Base-by-base conservation (phyloP, 2,797 vertebrate genomes). In the Labeo calbasu region DNA sequence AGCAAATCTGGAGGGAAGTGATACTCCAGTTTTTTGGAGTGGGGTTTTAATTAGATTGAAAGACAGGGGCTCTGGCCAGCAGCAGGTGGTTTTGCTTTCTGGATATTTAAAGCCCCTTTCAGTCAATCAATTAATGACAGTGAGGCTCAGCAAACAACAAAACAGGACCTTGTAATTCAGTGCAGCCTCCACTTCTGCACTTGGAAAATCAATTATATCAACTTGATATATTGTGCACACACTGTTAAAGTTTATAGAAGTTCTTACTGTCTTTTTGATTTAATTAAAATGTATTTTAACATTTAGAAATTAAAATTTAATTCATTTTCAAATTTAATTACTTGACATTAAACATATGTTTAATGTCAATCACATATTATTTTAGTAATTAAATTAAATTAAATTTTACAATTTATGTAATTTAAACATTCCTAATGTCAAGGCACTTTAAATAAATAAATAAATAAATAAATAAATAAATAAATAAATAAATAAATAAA, bases 11-110 rank as follows among this genome's bases (percentile, higher is more conserved):
- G 80, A 75, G 84, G 85, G 88, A 88, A 86, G 76, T 79, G 86
- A 86, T 80, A 87, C 85, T 87, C 73, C 78, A 77, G 80, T 81
- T 77, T 76, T 82, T 81, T 77, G 57, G 55, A 71, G 83, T 25
- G 84, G 78, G 83, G 32, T 57, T 71, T 79, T 89, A 88, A 90
- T 90, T 83, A 86, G 85, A 89, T 87, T 89, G 84, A 82, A 87
- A 84, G 77, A 40, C 36, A 43, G 77, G 15, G 43, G 15, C 77
- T 57, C 55, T 66, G 86, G 83, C 85, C 77, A 77, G 63, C 66
- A 83, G 51, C 65, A 53, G 50, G 84, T 84, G 53, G 82, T 83
- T 81, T 88, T 88, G 48, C 70, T 77, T 87, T 83, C 48, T 72
- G 86, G 55, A 72, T 65, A 84, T 84, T 83, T 84, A 86, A 86